These are phyloP conservation scores for Lithodes maja DNA, from an alignment of 2,888 invertebrate species.

Conservation along the genomic window DNA sequence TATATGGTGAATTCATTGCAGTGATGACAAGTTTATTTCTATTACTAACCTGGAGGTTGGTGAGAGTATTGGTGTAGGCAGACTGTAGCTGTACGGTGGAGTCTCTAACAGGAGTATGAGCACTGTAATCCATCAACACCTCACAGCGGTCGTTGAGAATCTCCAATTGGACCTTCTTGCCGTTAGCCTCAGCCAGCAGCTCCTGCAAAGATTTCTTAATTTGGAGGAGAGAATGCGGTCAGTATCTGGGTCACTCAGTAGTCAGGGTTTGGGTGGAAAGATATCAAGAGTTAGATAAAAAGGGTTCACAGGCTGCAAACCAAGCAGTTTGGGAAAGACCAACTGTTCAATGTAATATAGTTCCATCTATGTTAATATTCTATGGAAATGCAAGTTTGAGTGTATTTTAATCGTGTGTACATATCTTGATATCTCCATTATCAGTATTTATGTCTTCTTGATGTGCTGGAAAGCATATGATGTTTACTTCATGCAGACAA, in stretches of 20 bases:
- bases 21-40: too few relatives aligned
- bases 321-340: conserved; percentile 15
- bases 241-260: not conserved
- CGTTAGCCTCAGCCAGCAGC: conserved; percentile 84
- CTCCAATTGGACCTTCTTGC: conserved; percentile 86
- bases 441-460: too few relatives aligned
- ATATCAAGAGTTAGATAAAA: not conserved
- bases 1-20: too few relatives aligned
- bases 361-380: too few relatives aligned
- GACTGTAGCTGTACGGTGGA: conserved; percentile 90
- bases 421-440: too few relatives aligned
- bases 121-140: conserved; percentile 88
- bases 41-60: conserved; percentile 82
- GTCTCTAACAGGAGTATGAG: conserved; percentile 88
- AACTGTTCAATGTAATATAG: conserved; percentile 5
- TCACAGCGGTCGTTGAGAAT: conserved; percentile 91
- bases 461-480: too few relatives aligned
- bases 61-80: conserved; percentile 85
- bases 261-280: not conserved
- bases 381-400: too few relatives aligned
- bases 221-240: conserved; percentile 70
- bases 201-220: conserved; percentile 75
- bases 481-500: too few relatives aligned
- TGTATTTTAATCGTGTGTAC: too few relatives aligned
- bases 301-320: not conserved